Conservation (phyloP, 2,797 vertebrate genomes). For the Bradypodion pumilum region DNA sequence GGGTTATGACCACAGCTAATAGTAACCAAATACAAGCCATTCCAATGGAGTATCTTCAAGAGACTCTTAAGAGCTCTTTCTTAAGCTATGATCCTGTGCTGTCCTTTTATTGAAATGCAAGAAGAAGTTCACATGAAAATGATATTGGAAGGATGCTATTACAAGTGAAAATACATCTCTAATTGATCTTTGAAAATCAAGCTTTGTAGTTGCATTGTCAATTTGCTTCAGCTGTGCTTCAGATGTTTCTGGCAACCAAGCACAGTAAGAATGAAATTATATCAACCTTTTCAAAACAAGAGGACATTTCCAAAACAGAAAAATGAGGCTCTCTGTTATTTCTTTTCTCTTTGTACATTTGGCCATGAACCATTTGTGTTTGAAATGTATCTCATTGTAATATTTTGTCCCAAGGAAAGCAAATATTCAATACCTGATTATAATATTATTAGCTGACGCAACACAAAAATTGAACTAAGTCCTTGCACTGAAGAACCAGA, state of each 20-base stretch:
- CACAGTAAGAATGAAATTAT: slow-evolving; percentile 78
- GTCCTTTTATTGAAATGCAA: slow-evolving; percentile 64
- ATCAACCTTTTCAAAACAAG: slow-evolving; percentile 60
- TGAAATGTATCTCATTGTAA: slow-evolving; percentile 55
- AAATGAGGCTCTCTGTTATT: slow-evolving; percentile 41
- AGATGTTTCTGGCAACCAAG: slow-evolving; percentile 78
- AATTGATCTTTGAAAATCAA: slow-evolving; percentile 68
- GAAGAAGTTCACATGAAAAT: slow-evolving; percentile 67
- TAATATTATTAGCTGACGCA: slow-evolving; percentile 39
- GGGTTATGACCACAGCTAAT: too few relatives aligned
- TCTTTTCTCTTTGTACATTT: slow-evolving; percentile 44
- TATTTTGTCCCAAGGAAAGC: slow-evolving; percentile 41
- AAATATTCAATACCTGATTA: slow-evolving; percentile 53
- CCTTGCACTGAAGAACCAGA: slow-evolving; percentile 38
- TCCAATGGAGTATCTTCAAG: slow-evolving; percentile 74
- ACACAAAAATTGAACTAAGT: slow-evolving; percentile 37
- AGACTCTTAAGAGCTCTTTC: slow-evolving; percentile 65
- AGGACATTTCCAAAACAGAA: slow-evolving; percentile 53
- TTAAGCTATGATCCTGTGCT: slow-evolving; percentile 69
- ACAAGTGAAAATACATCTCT: slow-evolving; percentile 51
- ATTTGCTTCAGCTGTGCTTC: slow-evolving; percentile 83
- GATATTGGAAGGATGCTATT: slow-evolving; percentile 53
- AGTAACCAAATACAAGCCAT: slow-evolving; percentile 67
- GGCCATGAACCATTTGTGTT: slow-evolving; percentile 39
- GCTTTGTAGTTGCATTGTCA: slow-evolving; percentile 74